Evolutionary conservation across 2,113 vertebrate species (phyloP), one percentile per base, ranked within the genome.

Genomic region (Bufo bufo): DNA sequence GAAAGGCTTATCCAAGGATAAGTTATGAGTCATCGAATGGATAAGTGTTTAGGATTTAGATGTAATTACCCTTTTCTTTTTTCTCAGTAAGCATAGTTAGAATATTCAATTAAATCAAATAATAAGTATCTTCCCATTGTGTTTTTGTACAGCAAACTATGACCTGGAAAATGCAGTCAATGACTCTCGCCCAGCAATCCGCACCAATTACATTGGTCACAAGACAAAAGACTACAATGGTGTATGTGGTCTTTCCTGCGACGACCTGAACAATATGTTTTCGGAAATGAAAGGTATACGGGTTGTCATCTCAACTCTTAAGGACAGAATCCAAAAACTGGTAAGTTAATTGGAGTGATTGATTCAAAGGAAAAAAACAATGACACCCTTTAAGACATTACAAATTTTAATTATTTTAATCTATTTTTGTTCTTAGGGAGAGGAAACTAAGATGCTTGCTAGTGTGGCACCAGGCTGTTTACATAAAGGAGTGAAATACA

Each of bases 221-320:
- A 99, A 99, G 95, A 92, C 96, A 85, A 99, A 99, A 95, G 97
- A 97, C 89, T 92, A 96, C 78, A 96, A 97, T 87, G 94, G 96
- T 72, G 94, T 98, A 90, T 99, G 98, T 20, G 97, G 98, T 12
- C 96, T 98, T 93, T 97, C 98, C 58, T 99, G 98, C 84, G 97
- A 99, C 0, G 97, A 99, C 84, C 94, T 99, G 72, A 93, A 95
- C 89, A 95, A 93, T 92, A 97, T 99, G 96, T 97, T 98, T 90
- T 94, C 96, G 85, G 98, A 99, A 91, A 93, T 99, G 89, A 96
- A 94, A 91, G 97, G 97, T 84, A 95, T 99, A 72, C 95, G 96
- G 10, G 93, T 96, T 86, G 94, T 99, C 17, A 97, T 99, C 43
- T 97, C 95, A 89, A 94, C 96, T 0, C 94, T 99, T 91, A 95